Percentiles rank a stretch among this genome's conserved stretches.
Evolutionary conservation across 2,888 invertebrate species (phyloP).

Genomic region (Acutogordius australiensis): DNA sequence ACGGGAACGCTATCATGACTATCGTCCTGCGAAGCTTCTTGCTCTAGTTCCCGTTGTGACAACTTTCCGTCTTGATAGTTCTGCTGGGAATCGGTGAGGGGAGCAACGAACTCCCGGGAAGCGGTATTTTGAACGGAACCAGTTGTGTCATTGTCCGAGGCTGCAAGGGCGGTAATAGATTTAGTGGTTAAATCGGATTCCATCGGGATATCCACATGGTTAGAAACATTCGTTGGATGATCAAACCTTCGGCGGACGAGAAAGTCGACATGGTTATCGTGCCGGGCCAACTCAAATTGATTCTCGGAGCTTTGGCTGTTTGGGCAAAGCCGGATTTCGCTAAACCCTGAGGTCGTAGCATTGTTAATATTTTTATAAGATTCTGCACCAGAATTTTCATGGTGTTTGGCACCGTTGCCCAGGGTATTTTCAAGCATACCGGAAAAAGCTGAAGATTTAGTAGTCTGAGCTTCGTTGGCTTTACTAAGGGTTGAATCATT

Average conservation of each 20-base stretch:
- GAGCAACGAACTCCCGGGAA: too few relatives aligned
- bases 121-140: not conserved
- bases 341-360: not conserved
- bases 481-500: not conserved
- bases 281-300: not conserved
- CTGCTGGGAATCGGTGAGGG: too few relatives aligned
- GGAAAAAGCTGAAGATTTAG: not conserved
- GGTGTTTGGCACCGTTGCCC: too few relatives aligned
- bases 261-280: constrained; percentile 1
- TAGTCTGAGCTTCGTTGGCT: not conserved
- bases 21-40: not conserved
- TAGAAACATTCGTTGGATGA: not conserved
- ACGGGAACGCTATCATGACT: not conserved
- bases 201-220: not conserved
- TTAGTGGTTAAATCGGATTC: not conserved
- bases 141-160: not conserved
- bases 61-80: too few relatives aligned
- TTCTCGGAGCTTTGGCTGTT: too few relatives aligned
- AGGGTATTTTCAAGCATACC: not conserved
- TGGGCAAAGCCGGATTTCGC: not conserved
- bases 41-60: not conserved
- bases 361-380: not conserved
- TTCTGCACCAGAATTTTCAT: not conserved
- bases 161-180: not conserved
- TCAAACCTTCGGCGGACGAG: not conserved